These are phyloP conservation scores for Marmota flaviventris DNA, from an alignment of 2,113 vertebrate species.

Conservation along the genomic window DNA sequence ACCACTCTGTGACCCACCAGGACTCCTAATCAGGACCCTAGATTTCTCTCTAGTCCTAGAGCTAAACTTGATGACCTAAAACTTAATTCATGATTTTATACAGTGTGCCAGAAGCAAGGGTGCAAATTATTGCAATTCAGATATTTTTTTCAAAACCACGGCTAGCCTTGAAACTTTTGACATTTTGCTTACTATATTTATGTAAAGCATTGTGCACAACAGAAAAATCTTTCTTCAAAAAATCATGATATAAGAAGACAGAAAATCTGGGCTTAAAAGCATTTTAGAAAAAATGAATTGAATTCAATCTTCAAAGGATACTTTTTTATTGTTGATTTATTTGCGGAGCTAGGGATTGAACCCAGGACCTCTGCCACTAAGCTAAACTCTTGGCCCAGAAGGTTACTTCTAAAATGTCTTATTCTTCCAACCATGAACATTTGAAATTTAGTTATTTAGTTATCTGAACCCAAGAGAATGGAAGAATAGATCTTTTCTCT, in stretches of 20 bases:
- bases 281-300: constrained; percentile 49
- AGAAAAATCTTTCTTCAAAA: neutral
- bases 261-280: neutral
- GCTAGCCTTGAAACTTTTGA: neutral
- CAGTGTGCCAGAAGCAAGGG: neutral
- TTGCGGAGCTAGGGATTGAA: neutral
- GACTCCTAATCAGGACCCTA: neutral
- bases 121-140: neutral
- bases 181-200: neutral
- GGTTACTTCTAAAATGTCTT: neutral
- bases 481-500: neutral
- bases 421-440: neutral
- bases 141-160: constrained; percentile 21
- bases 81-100: neutral
- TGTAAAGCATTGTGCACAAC: neutral
- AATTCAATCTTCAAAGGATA: constrained; percentile 32
- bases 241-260: neutral
- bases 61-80: neutral
- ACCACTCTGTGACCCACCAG: neutral
- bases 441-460: constrained; percentile 15
- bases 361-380: neutral
- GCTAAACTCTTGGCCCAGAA: neutral
- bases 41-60: neutral
- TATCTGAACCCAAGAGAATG: constrained; percentile 1
- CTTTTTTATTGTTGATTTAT: neutral